Conservation (phyloP, 2,113 vertebrate species). For the Varanus salvator region DNA sequence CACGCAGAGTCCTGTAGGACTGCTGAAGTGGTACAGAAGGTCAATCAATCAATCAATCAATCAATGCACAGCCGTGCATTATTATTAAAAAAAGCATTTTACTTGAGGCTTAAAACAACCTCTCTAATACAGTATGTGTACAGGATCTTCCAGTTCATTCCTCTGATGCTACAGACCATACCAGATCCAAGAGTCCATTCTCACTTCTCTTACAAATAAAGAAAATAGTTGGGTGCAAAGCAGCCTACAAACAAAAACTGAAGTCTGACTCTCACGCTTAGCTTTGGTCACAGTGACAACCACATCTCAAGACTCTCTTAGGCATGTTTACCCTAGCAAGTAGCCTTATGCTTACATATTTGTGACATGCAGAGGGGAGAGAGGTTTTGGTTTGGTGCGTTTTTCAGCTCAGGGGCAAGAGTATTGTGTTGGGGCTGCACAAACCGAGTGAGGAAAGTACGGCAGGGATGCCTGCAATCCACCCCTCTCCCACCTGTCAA, state of each 20-base stretch:
- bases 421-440: too few relatives aligned
- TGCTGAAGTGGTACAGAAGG: too few relatives aligned
- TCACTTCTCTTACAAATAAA: background rate
- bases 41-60: too few relatives aligned
- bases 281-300: background rate
- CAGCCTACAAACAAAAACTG: background rate
- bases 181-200: background rate
- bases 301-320: background rate
- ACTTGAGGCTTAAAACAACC: background rate
- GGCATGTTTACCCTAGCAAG: background rate
- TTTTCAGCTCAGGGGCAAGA: background rate
- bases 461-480: too few relatives aligned
- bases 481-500: too few relatives aligned
- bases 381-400: background rate
- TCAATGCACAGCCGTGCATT: too few relatives aligned
- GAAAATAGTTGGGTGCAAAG: background rate
- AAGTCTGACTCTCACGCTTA: background rate
- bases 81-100: background rate
- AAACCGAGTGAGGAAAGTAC: too few relatives aligned
- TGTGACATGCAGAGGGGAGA: background rate
- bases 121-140: background rate
- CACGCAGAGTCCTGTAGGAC: too few relatives aligned
- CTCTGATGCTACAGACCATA: background rate
- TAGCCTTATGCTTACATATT: background rate
- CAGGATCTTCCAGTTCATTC: background rate